Conservation (phyloP, 2,888 invertebrate species). For the Unio delphinus region DNA sequence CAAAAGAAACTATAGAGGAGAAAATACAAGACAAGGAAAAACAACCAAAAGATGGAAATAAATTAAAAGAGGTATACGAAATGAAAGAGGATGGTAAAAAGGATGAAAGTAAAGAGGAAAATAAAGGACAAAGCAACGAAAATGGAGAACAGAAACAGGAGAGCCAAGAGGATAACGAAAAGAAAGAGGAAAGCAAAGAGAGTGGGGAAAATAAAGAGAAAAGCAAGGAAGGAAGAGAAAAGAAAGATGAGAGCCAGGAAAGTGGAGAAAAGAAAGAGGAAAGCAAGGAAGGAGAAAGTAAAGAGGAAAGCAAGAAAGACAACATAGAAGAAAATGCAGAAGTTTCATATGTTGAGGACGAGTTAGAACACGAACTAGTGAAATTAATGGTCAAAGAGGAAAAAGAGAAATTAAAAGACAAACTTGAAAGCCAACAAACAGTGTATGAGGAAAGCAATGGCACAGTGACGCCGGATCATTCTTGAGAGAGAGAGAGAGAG, state of each 20-base stretch:
- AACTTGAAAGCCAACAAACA: slow-evolving; percentile 15
- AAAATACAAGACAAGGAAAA: slow-evolving; percentile 5
- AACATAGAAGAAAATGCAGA: slow-evolving; percentile 25
- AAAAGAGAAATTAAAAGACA: slow-evolving; percentile 14
- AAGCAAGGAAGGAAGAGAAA: neutral
- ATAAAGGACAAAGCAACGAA: neutral
- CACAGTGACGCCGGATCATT: slow-evolving; percentile 26
- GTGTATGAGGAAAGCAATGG: slow-evolving; percentile 31
- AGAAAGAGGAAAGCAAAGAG: slow-evolving; percentile 2
- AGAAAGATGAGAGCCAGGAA: neutral
- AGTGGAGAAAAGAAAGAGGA: neutral
- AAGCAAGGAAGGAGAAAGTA: neutral
- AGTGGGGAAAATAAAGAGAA: neutral
- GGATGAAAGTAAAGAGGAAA: neutral
- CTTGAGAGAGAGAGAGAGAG: no score
- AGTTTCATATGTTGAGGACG: slow-evolving; percentile 4
- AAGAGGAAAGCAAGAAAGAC: slow-evolving; percentile 15
- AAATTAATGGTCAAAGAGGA: slow-evolving; percentile 7
- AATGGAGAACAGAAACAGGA: neutral
- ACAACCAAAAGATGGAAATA: slow-evolving; percentile 25
- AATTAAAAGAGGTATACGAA: slow-evolving; percentile 17
- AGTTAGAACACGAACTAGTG: neutral
- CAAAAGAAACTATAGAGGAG: slow-evolving; percentile 2
- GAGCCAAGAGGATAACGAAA: neutral
- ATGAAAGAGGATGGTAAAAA: neutral